Base-by-base conservation (phyloP, 1,140 invertebrate genomes). In the Drosophila bifasciata region DNA sequence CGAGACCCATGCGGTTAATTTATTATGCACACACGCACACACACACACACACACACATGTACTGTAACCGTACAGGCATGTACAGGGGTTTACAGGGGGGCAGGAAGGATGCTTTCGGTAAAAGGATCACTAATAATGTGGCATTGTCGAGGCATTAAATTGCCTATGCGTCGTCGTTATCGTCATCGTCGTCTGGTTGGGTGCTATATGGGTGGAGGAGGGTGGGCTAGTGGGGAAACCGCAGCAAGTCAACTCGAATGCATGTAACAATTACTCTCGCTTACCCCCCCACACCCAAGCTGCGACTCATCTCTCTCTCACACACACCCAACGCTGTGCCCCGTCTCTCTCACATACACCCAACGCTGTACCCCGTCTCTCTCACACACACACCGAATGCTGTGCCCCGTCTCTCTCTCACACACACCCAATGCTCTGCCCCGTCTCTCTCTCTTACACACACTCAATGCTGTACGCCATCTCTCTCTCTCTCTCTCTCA, bases 21-120 rank as follows among this genome's bases (percentile, higher is more conserved):
- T 88, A 88, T 86, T 86, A 86, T 86, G 81, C 81, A 86, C 79
- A 67, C 81, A 68, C 56, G 79, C 74, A 58, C 69, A 70, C 53
- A 61, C n/a, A 57, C 23, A 36, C n/a, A n/a, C n/a, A n/a, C n/a
- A n/a, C n/a, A n/a, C n/a, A n/a, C n/a, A n/a, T n/a, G n/a, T n/a
- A n/a, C n/a, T n/a, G n/a, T n/a, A n/a, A n/a, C n/a, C n/a, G n/a
- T n/a, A n/a, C n/a, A n/a, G n/a, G n/a, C n/a, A n/a, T n/a, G n/a
- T n/a, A n/a, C n/a, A 19, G 44, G 9, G 21, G 23, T 13, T 21
- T n/a, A n/a, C 19, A 28, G 9, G n/a, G 21, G 25, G 50, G 17
- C n/a, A 13, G 17, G 16, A 7, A 50, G 19, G 25, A 17, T 25
- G 28, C 61, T 41, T 36, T 5, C 32, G 32, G 32, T 13, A 36